phyloP scores from a whole-genome alignment of 2,888 invertebrate species.

The Phymatocera aterrima region DNA sequence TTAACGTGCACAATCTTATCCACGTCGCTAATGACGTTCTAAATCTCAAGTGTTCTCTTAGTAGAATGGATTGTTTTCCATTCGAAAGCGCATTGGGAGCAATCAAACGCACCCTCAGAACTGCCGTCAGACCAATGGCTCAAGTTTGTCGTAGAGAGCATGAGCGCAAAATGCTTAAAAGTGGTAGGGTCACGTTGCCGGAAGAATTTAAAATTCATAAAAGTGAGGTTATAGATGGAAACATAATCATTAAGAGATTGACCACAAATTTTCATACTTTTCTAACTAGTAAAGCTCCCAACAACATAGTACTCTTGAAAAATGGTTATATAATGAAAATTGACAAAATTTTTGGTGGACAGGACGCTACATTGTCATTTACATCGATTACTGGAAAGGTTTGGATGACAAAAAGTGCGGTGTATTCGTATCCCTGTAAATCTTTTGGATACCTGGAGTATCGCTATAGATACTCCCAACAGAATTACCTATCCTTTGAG shows the following conservation, averaged over 20 bases:
- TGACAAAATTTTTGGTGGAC: not conserved
- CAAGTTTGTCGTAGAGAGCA: conserved; percentile 26
- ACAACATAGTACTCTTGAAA: conserved; percentile 25
- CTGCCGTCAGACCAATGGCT: conserved; percentile 5
- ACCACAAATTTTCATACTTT: conserved; percentile 1
- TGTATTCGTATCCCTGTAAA: conserved; percentile 11
- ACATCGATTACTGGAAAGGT: not conserved
- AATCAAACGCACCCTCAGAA: conserved; percentile 28
- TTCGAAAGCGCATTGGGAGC: conserved; percentile 37
- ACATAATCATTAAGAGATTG: not conserved
- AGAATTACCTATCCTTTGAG: conserved; percentile 10
- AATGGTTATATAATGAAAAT: not conserved
- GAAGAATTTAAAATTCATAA: conserved; percentile 10
- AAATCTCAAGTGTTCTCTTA: conserved; percentile 30
- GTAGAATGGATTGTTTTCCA: conserved; percentile 17
- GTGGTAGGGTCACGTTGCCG: not conserved
- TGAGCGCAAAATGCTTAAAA: conserved; percentile 3
- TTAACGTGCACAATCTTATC: conserved; percentile 39
- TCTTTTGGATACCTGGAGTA: not conserved
- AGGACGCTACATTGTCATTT: not conserved
- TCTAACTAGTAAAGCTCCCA: not conserved
- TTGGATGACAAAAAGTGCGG: not conserved
- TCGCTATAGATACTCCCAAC: not conserved
- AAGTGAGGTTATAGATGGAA: not conserved
- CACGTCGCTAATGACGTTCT: conserved; percentile 40